Conservation (phyloP, 2,113 vertebrate genomes). For the Carettochelys insculpta region DNA sequence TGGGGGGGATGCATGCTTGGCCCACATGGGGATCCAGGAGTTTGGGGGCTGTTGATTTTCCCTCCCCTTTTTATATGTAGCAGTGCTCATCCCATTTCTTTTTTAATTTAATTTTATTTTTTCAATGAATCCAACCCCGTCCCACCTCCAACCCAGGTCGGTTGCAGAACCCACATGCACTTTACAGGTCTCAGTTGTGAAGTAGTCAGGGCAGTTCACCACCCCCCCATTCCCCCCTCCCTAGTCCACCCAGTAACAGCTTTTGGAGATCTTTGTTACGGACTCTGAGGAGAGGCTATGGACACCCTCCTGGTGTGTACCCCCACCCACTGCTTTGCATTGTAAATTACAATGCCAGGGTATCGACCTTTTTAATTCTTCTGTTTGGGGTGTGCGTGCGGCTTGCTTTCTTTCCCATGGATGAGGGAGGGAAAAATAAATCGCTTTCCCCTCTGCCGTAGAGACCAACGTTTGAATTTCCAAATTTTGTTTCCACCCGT, state of each 20-base stretch:
- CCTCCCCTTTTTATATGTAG: slow-evolving; percentile 87
- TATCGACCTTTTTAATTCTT: neutral
- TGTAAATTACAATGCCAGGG: neutral
- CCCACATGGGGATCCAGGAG: slow-evolving; percentile 24
- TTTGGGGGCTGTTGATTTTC: slow-evolving; percentile 70
- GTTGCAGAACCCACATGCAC: slow-evolving; percentile 53
- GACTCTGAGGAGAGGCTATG: neutral
- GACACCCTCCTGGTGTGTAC: neutral
- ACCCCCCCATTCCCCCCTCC: neutral
- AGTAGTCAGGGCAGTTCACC: neutral
- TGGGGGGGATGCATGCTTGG: slow-evolving; percentile 14
- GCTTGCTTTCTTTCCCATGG: neutral
- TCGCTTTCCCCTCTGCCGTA: neutral
- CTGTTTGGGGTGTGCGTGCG: neutral
- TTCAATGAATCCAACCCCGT: neutral
- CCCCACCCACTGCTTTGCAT: neutral
- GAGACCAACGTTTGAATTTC: neutral
- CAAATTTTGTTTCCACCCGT: neutral
- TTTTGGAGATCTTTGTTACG: neutral
- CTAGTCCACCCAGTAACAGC: neutral
- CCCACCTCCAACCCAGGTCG: slow-evolving; percentile 7
- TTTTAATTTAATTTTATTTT: neutral
- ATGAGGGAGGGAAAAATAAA: neutral
- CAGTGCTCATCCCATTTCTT: slow-evolving; percentile 81
- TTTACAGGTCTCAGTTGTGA: slow-evolving; percentile 52